Conservation (phyloP, 2,888 invertebrate species). For the Meganola albula region DNA sequence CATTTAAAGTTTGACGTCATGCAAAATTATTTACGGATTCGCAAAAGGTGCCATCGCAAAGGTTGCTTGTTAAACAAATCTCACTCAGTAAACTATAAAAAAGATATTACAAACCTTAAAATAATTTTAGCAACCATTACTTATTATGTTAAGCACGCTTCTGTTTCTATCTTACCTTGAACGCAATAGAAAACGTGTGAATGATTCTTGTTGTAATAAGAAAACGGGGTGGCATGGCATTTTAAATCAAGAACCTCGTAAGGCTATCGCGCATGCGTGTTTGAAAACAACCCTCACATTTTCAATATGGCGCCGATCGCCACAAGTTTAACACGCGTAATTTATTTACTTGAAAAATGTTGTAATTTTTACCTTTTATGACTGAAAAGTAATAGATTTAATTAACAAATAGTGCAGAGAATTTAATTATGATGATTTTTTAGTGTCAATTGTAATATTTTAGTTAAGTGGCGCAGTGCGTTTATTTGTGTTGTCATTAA, state of each 20-base stretch:
- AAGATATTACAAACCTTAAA: conserved; percentile 5
- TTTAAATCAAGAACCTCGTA: conserved; percentile 42
- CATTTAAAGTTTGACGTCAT: conserved; percentile 12
- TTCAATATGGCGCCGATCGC: conserved; percentile 73
- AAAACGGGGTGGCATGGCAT: conserved; percentile 41
- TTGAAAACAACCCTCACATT: conserved; percentile 49
- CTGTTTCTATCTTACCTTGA: conserved; percentile 31
- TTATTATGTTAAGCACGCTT: conserved; percentile 19
- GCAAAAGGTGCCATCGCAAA: conserved; percentile 5
- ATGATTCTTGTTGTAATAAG: conserved; percentile 26
- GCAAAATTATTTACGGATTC: conserved; percentile 9
- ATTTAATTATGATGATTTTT: conserved; percentile 8
- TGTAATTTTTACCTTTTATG: too few relatives aligned
- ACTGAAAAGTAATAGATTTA: too few relatives aligned
- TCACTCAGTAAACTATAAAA: conserved; percentile 11
- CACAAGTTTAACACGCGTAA: conserved; percentile 64
- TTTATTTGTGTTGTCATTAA: conserved; percentile 56
- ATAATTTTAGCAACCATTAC: conserved; percentile 14
- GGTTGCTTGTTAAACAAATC: conserved; percentile 19
- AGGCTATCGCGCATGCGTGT: conserved; percentile 62
- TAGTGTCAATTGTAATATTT: conserved; percentile 19
- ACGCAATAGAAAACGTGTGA: conserved; percentile 25
- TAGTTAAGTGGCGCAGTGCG: conserved; percentile 48
- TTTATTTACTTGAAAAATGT: too few relatives aligned
- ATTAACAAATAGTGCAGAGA: too few relatives aligned